These are phyloP conservation scores for Martes martes DNA, from an alignment of 2,113 vertebrate species.

Conservation along the genomic window DNA sequence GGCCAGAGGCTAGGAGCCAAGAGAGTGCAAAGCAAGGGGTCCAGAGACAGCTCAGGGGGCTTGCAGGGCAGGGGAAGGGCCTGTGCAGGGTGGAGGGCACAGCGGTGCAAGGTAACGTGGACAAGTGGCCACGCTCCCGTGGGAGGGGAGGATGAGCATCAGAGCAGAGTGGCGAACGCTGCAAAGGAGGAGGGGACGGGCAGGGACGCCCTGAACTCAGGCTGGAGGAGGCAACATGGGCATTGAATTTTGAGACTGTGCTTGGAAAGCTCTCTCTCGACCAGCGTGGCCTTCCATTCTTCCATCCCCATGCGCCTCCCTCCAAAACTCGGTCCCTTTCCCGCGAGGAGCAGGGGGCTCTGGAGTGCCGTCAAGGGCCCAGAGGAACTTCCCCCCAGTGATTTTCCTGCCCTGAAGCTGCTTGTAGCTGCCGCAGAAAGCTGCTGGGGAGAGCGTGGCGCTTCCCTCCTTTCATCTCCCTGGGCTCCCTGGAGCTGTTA, in stretches of 20 bases:
- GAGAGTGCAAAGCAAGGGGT: neutral
- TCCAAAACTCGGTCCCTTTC: neutral
- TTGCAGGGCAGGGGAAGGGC: neutral
- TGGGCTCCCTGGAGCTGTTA: conserved; percentile 22
- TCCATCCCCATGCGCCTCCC: neutral
- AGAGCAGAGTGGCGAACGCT: neutral
- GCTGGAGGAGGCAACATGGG: neutral
- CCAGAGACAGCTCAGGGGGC: neutral
- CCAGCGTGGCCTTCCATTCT: accelerated
- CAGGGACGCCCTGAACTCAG: neutral
- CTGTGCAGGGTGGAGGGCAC: neutral
- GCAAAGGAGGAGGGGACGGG: accelerated
- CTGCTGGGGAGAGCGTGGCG: accelerated
- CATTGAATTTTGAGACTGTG: accelerated
- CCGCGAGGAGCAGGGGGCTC: neutral
- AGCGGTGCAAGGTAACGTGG: neutral
- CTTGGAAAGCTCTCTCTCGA: neutral
- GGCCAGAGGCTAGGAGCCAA: neutral
- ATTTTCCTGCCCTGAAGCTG: neutral
- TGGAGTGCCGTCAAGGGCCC: neutral
- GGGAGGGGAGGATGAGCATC: neutral
- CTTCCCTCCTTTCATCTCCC: conserved; percentile 53
- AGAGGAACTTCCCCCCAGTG: neutral
- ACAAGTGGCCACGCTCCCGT: neutral
- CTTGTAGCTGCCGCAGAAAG: neutral